Percentiles rank a stretch among this genome's conserved stretches.
phyloP scores from a whole-genome alignment of 1,140 invertebrate genomes.

The Eriosoma lanigerum region DNA sequence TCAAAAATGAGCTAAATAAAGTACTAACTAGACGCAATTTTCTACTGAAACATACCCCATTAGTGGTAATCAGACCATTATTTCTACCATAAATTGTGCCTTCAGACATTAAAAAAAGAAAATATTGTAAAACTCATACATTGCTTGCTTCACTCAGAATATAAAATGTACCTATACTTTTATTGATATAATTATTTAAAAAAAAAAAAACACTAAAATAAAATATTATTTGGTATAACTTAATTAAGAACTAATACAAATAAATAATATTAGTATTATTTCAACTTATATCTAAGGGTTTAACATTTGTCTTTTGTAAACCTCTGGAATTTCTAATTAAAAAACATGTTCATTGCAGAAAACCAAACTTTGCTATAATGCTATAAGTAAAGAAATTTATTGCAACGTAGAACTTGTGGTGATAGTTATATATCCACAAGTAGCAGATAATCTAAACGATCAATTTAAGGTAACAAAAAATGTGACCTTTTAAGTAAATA shows the following conservation, averaged over 20 bases:
- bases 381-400: constrained; percentile 38
- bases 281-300: neutral
- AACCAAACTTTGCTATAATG: constrained; percentile 35
- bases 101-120: too few relatives aligned
- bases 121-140: too few relatives aligned
- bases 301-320: neutral
- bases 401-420: constrained; percentile 38
- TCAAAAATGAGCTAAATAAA: too few relatives aligned
- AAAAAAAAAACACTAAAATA: neutral
- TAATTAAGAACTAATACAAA: neutral
- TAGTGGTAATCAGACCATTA: too few relatives aligned
- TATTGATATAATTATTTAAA: too few relatives aligned
- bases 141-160: too few relatives aligned
- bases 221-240: neutral
- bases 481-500: neutral
- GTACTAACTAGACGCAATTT: too few relatives aligned
- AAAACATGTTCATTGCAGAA: neutral
- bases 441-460: neutral
- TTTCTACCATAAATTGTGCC: too few relatives aligned
- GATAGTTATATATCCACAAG: neutral
- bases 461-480: constrained; percentile 11
- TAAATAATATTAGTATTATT: neutral
- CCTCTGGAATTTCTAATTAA: too few relatives aligned
- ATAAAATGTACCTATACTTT: too few relatives aligned
- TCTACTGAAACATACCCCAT: too few relatives aligned